phyloP scores from a whole-genome alignment of 2,113 vertebrate genomes.

The Empidonax alnorum region DNA sequence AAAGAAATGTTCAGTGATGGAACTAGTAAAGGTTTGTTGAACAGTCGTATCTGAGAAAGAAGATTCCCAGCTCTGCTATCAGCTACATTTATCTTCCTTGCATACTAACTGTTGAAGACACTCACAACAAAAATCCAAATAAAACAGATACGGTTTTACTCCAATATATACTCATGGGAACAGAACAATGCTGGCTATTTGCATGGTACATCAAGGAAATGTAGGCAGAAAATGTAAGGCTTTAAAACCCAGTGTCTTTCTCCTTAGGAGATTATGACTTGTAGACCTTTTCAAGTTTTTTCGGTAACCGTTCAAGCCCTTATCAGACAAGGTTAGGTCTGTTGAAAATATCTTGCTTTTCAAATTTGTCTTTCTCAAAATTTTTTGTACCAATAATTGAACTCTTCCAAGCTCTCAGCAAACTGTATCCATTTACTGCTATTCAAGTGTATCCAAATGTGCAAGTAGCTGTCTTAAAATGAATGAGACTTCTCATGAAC shows the following conservation, averaged over 20 bases:
- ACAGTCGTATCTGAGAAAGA: neutral
- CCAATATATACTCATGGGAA: neutral
- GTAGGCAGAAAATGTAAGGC: neutral
- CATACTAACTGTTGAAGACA: neutral
- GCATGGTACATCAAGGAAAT: neutral
- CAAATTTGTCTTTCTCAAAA: conserved; percentile 10
- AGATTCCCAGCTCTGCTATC: neutral
- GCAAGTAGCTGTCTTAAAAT: neutral
- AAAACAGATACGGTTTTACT: neutral
- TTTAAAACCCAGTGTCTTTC: neutral
- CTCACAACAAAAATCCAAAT: neutral
- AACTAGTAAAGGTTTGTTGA: neutral
- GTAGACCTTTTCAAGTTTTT: neutral
- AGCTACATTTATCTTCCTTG: neutral
- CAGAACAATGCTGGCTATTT: neutral
- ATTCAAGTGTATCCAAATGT: neutral
- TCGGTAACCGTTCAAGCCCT: neutral
- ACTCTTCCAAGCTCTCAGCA: neutral
- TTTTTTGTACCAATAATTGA: neutral
- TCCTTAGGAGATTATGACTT: neutral
- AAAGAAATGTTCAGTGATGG: neutral
- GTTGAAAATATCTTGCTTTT: conserved; percentile 23
- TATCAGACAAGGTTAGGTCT: neutral
- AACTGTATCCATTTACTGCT: neutral
- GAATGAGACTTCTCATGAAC: neutral